Evolutionary conservation across 2,797 vertebrate genomes (phyloP), one percentile per base, ranked within the genome.

Genomic region (Hippopotamyrus pictus): DNA sequence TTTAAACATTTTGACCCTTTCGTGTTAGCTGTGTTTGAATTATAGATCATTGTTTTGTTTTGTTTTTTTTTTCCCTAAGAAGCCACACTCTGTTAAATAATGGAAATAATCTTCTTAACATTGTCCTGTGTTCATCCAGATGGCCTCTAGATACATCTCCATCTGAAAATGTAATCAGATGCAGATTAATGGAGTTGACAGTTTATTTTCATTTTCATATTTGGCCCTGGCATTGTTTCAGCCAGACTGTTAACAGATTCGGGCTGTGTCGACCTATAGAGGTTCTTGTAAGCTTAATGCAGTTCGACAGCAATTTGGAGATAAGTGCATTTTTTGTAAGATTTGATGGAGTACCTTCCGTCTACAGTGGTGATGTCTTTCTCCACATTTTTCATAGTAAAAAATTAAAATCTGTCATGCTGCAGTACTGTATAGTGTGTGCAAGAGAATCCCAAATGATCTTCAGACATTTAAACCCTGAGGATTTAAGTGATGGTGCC

Each of bases 31-130:
- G 44, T 88, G 33, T 50, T 59, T 79, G 46, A 57, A n/a, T n/a
- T n/a, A 57, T 57, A 57, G 12, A 90, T 89, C 90, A 87, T 90
- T 29, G 90, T 53, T 89, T 53, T 54, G 37, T 41, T 41, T 37
- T 37, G 3, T 33, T 89, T 62, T n/a, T 90, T 90, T 44, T 88
- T 89, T 54, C 92, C 90, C 91, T 92, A 87, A 50, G 89, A 92
- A 90, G 87, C 88, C 89, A 83, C 87, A 76, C 44, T 86, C 91
- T 33, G 29, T 88, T 85, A 41, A 90, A 59, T 90, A 76, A 73
- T 85, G 33, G 46, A 50, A 76, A 46, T 92, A 92, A 93, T 92
- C 92, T 69, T 90, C 57, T 92, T 88, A 91, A 76, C 90, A 22
- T 37, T 65, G 84, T 57, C 37, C 25, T 88, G 79, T 89, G 90